Evolutionary conservation across 2,113 vertebrate genomes (phyloP), one percentile per base, ranked within the genome.

Genomic region (Danionella cerebrum): DNA sequence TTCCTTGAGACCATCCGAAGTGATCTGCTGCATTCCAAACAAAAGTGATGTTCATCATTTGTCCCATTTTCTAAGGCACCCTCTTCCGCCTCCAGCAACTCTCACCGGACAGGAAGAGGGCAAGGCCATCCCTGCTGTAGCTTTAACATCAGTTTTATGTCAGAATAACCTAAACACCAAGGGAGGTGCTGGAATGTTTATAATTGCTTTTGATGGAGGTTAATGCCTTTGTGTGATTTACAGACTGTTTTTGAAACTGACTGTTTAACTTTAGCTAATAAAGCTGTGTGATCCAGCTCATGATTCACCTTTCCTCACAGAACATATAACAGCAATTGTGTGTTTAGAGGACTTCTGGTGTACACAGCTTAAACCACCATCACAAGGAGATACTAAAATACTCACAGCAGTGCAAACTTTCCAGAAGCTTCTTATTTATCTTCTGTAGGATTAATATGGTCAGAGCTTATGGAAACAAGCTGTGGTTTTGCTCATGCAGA

Each of bases 21-120:
- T 45, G 62, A 76, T 76, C 76, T 79, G 71, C 36, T 22, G 47
- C 48, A 35, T 73, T 65, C 31, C 68, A 62, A 70, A 29, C 9
- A 33, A 53, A 47, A 27, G 47, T 39, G 22, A 57, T 74, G 6
- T 4, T 33, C 60, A 60, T 76, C 69, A 21, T 62, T 71, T 76
- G 67, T 71, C 63, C 67, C 14, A 21, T 51, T 50, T 59, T 52
- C 44, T 41, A 21, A 58, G 45, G 48, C 44, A 13, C 36, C 12
- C 38, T 16, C 39, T 33, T 67, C 11, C n/a, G 13, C 39, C 54
- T 16, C 24, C 19, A 24, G 27, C 27, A 35, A 24, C 65, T 51
- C 57, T 42, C 31, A 7, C 51, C 18, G 29, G 9, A 47, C 54
- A 59, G 6, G 18, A 63, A 66, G 50, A 35, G 65, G 7, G 12